Evolutionary conservation across 2,888 invertebrate genomes (phyloP), one percentile per base, ranked within the genome.

Genomic region (Megastigmus dorsalis): DNA sequence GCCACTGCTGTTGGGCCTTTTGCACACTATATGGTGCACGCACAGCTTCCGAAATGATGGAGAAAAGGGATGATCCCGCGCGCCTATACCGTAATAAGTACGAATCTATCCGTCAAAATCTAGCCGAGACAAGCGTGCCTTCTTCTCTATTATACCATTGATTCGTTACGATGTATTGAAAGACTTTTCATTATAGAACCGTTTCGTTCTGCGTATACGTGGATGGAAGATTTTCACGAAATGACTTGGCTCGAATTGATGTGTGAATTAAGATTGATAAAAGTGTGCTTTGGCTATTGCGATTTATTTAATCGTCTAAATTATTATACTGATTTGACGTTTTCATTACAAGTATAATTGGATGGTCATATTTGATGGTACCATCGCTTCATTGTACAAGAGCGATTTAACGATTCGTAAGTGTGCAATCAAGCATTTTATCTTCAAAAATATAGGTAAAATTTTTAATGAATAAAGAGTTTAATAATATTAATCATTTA

Each of bases 21-120:
- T n/a, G n/a, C n/a, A n/a, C n/a, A n/a, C n/a, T n/a, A 18, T 57
- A 33, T 33, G n/a, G 36, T 30, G 33, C 62, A 3, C 28, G 33
- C 62, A 3, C 28, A 13, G 59, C 23, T 41, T 28, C 43, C 36
- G 60, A 30, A 36, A 10, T 18, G 30, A 7, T n/a, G 52, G 33
- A 30, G 33, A 33, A 18, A 57, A 13, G 41, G 43, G 26, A 41
- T 43, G 1, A 36, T 59, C 20, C 7, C 38, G 18, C 30, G 26
- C 18, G 33, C 54, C 33, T 15, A n/a, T n/a, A n/a, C n/a, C n/a
- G n/a, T n/a, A n/a, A n/a, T n/a, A 6, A 4, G 15, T 36, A 38
- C 33, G 30, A 7, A 26, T 48, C 67, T 54, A 72, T 72, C 65
- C 52, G 59, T 72, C 72, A 59, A 72, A 65, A 59, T 65, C 33